Conservation (phyloP, 2,113 vertebrate genomes). For the Paracanthobrama guichenoti region DNA sequence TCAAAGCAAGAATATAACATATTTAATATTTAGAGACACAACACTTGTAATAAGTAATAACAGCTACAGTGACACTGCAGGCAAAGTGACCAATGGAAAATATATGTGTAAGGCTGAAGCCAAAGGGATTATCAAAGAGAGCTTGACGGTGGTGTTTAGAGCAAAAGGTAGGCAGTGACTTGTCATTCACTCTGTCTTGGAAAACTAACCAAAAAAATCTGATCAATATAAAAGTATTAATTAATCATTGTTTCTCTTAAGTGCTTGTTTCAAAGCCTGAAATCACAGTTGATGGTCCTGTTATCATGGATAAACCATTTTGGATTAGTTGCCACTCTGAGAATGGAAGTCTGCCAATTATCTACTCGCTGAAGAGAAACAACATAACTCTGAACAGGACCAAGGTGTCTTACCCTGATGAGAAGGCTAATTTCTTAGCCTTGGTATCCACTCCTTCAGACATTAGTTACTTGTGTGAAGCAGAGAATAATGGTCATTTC, state of each 20-base stretch:
- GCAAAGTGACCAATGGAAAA: slow-evolving; percentile 54
- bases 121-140: slow-evolving; percentile 65
- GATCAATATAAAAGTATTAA: not conserved
- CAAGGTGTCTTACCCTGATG: fast-evolving
- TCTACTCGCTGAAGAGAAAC: slow-evolving; percentile 64
- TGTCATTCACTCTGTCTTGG: not conserved
- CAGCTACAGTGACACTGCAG: not conserved
- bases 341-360: slow-evolving; percentile 70
- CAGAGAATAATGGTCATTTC: slow-evolving; percentile 55
- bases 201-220: not conserved
- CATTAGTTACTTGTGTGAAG: slow-evolving; percentile 64
- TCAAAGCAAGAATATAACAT: slow-evolving; percentile 54
- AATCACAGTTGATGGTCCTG: slow-evolving; percentile 53
- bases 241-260: slow-evolving; percentile 45
- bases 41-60: fast-evolving
- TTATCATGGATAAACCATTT: slow-evolving; percentile 59
- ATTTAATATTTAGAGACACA: slow-evolving; percentile 54
- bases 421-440: slow-evolving; percentile 60
- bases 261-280: slow-evolving; percentile 66
- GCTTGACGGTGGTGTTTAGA: slow-evolving; percentile 49
- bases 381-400: fast-evolving
- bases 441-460: slow-evolving; percentile 40
- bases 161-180: slow-evolving; percentile 67
- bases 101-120: slow-evolving; percentile 69
- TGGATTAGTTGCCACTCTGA: slow-evolving; percentile 66